Evolutionary conservation across 30 jellyfish, hydroid and myxozoan genomes (phyloP), one percentile per base, ranked within the genome.

Genomic region (Aurelia aurita): DNA sequence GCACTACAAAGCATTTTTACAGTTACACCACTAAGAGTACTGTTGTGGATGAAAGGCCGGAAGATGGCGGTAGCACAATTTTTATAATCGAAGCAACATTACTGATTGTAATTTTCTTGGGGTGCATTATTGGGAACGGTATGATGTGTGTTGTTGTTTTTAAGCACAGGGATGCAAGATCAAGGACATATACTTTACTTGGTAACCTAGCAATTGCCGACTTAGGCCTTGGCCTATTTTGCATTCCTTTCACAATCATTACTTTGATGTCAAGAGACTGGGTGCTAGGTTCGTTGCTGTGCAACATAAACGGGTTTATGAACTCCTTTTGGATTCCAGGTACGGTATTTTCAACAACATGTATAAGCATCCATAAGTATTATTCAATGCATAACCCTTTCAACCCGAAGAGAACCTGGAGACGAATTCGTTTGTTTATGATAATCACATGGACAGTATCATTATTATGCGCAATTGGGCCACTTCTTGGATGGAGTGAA

Each of bases 261-360:
- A 67, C 91, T 12, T 45, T 81, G 85, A 20, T 81, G 2, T 28
- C 91, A 18, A 53, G 46, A 25, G 58, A 57, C 21, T 86, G 95
- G 95, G 29, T 63, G 16, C 78, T 86, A 0, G 95, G 95, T 14
- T 25, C 82, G 7, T 16, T 61, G 7, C 62, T 86, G 12, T 86
- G 95, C 51, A n/a, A 73, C 14, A 28, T 66, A 9, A 74, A 86
- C 68, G 95, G 95, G 16, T 86, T 86, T 45, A 62, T 86, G 88
- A 86, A 63, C 29, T 80, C 87, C 26, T 74, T 86, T 31, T 86
- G 95, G 95, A 68, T 86, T 46, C 85, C 95, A 26, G 95, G 89
- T 2, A 59, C 89, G 26, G 72, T 86, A 10, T 86, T 86, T 58
- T 59, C 95, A 53, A 66, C 87, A 21, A 74, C 95, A 12, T 51